Base-by-base conservation (phyloP, 2,888 invertebrate species). In the Oligia latruncula region DNA sequence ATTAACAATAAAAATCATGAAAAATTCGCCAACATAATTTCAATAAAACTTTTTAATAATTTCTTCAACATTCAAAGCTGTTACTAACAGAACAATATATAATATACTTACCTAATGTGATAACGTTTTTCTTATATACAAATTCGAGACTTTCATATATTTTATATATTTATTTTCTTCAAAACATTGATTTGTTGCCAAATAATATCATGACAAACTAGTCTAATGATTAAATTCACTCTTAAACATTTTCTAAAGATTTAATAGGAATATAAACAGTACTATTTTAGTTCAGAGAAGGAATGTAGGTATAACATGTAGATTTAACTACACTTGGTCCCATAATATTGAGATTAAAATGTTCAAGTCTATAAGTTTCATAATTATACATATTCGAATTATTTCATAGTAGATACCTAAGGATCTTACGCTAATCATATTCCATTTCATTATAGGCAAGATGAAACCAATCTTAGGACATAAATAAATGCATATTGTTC, bases 31-130 rank as follows among this genome's bases (percentile, higher is more conserved):
- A 29, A 67, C 11, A 82, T 64, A 35, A 46, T 73, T 82, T 73
- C 58, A 11, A 49, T 68, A 46, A 79, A 71, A 76, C 60, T 77
- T 84, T 83, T 65, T 5, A 66, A 83, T 40, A 67, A 65, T 74
- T 83, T 84, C 11, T 84, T 87, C 65, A 87, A 88, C 86, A 88
- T 85, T 77, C 77, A 75, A 73, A 70, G 46, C 60, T 65, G 52
- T 66, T 58, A 67, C 77, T 88, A 85, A 88, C 76, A 81, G 23
- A 74, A 49, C 66, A 77, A 89, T 77, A 87, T 71, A 87, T 80
- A 81, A 84, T 77, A 79, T 83, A 76, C 86, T 89, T 86, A 89
- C 1, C 66, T 82, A 86, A 80, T 77, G 76, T 88, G 71, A 90
- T 86, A 88, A 84, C 68, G 46, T 82, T 78, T 76, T 58, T 78